Base-by-base conservation (phyloP, 2,113 vertebrate species). In the Otocyon megalotis region DNA sequence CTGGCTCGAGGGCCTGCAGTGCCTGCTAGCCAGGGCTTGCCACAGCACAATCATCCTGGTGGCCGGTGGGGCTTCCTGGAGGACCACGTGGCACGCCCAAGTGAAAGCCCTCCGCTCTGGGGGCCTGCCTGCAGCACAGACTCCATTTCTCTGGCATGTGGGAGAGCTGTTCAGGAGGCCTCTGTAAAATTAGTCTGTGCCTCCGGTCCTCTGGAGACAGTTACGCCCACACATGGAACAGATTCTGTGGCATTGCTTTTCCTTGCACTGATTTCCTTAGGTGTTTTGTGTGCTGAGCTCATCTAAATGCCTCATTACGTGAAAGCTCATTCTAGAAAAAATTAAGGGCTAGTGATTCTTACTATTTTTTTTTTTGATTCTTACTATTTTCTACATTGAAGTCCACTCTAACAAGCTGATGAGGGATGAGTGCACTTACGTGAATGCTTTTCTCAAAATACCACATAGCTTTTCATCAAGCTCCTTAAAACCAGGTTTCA, bases 321-420 rank as follows among this genome's bases (percentile, higher is more conserved):
- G 43, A 91, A 91, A 87, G 72, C 74, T 62, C 53, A 77, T 48
- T 95, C 82, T 30, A 92, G 83, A 88, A 72, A 89, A 92, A 28
- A 84, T 72, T 35, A 86, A 91, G 32, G 32, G 28, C 67, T 88
- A 87, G 32, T 77, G 63, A 96, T 58, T 88, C 28, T 58, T 83
- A 90, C 35, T 81, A 37, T 92, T 93, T 92, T 95, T 43, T 37
- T 43, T 43, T 43, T 43, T 77, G 63, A 96, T 58, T 88, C 28
- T 58, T 83, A 90, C 35, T 81, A 37, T 92, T 93, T 92, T 95
- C 87, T 95, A 72, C 26, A 67, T 22, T 56, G 37, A 88, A 91
- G 69, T 72, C 30, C 30, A 93, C 8, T n/a, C 5, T 43, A 93
- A 92, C 30, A 74, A 89, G 88, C 83, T 77, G 58, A 74, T 88